A percentile compares a stretch with the other conserved stretches of the same genome.
Evolutionary conservation across 2,113 vertebrate genomes (phyloP).

Genomic region (Piaya cayana): DNA sequence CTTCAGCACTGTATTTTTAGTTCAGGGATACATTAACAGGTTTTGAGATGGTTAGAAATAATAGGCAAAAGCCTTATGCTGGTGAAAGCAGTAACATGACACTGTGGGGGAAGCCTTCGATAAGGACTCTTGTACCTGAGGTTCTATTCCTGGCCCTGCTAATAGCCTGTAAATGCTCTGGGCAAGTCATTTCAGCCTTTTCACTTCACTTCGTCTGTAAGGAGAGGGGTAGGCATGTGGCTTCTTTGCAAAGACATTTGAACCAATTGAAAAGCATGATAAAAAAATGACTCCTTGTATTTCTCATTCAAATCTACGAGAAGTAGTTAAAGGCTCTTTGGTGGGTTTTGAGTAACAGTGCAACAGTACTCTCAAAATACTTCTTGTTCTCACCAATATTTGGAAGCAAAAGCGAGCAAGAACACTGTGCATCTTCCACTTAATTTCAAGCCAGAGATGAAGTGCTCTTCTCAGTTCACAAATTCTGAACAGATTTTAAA

Average conservation of each 20-base stretch:
- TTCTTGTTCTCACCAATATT: not conserved
- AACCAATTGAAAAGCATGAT: not conserved
- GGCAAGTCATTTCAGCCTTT: not conserved
- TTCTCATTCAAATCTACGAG: not conserved
- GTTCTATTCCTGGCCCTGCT: not conserved
- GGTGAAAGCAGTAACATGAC: not conserved
- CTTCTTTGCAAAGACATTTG: not conserved
- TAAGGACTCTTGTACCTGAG: not conserved
- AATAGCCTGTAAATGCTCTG: not conserved
- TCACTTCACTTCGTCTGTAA: not conserved
- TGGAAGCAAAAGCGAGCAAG: not conserved
- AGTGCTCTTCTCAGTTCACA: not conserved
- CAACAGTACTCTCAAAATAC: not conserved
- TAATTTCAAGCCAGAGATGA: not conserved
- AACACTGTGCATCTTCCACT: not conserved
- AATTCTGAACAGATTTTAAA: not conserved
- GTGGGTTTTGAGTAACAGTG: not conserved
- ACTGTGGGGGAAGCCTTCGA: not conserved
- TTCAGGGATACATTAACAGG: not conserved
- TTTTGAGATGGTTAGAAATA: not conserved
- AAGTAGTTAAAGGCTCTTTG: not conserved
- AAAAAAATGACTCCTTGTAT: not conserved
- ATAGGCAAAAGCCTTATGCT: not conserved
- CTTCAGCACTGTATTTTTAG: not conserved
- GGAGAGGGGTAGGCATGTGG: not conserved